Percentiles rank a stretch among this genome's conserved stretches.
Conservation (phyloP, 2,113 vertebrate species). For the Vireo altiloquus region DNA sequence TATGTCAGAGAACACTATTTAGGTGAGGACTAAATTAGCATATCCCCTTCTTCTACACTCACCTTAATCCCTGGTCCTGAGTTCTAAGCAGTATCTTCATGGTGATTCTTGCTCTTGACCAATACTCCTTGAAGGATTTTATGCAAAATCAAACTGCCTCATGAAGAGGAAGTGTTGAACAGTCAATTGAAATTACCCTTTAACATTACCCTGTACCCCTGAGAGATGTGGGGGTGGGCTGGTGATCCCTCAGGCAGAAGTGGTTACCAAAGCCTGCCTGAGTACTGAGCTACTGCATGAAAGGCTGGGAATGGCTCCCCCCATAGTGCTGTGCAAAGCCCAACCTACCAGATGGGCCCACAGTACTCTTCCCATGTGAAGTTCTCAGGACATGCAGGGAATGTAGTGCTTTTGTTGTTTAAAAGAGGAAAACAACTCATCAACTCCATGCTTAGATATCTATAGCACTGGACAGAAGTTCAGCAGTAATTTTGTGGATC, state of each 20-base stretch:
- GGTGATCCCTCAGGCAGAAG: neutral
- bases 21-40: neutral
- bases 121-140: neutral
- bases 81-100: neutral
- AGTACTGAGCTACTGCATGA: neutral
- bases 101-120: neutral
- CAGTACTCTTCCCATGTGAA: neutral
- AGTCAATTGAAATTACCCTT: too few species aligned
- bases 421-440: neutral
- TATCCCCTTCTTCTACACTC: neutral
- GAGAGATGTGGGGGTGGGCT: neutral
- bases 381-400: neutral
- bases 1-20: neutral
- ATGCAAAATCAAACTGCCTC: neutral
- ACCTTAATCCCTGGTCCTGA: neutral
- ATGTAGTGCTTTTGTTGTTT: neutral
- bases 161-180: neutral
- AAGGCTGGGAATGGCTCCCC: neutral
- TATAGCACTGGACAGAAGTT: neutral
- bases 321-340: neutral
- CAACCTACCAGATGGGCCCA: neutral
- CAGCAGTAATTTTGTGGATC: neutral
- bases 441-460: neutral
- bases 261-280: neutral
- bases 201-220: too few species aligned